These are phyloP conservation scores for Zelleria hepariella DNA, from an alignment of 2,888 invertebrate genomes.

Conservation along the genomic window DNA sequence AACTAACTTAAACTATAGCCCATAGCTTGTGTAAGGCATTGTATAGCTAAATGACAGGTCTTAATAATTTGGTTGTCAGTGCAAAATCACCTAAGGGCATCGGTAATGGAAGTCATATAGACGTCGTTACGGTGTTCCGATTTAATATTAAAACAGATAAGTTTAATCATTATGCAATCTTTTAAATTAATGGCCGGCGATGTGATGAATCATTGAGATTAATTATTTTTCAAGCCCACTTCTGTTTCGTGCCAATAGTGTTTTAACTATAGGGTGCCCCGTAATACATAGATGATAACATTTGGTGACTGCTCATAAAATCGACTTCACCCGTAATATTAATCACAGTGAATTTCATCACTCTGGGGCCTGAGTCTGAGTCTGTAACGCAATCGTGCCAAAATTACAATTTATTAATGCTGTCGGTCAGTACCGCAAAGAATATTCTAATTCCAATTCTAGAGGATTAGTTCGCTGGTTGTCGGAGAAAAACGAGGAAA, in stretches of 20 bases:
- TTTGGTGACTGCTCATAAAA: no score
- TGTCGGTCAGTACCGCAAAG: no score
- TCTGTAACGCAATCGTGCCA: no score
- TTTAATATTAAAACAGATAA: not conserved
- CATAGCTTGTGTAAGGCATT: not conserved
- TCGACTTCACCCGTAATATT: no score
- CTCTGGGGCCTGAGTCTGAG: no score
- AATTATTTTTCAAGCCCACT: not conserved
- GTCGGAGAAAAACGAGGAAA: no score
- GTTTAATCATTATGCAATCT: not conserved
- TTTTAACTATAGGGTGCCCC: no score
- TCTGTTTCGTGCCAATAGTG: not conserved
- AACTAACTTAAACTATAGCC: not conserved
- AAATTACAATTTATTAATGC: no score
- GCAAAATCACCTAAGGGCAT: slow-evolving; percentile 23
- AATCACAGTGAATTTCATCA: no score
- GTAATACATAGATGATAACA: no score
- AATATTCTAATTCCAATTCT: no score
- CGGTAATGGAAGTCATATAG: slow-evolving; percentile 15
- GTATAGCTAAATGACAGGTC: not conserved
- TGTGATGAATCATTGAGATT: not conserved
- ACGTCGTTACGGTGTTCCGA: slow-evolving; percentile 22
- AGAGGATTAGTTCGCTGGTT: no score
- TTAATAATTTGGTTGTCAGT: not conserved
- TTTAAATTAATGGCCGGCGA: not conserved